Percentiles rank a stretch among this genome's conserved stretches.
Conservation (phyloP, 2,797 vertebrate genomes). For the Centroberyx gerrardi region DNA sequence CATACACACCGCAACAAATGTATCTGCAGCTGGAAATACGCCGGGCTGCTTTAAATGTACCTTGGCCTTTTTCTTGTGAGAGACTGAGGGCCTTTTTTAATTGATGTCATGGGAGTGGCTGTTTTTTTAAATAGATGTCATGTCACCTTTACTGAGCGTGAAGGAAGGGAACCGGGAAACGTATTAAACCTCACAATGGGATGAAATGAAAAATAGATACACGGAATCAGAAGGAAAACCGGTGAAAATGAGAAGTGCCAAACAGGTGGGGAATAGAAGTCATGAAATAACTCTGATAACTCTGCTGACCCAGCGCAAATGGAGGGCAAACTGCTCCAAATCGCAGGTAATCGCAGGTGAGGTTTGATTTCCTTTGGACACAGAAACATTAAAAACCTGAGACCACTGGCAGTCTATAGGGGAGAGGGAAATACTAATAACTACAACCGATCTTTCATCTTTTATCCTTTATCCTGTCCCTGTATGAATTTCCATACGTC, state of each 20-base stretch:
- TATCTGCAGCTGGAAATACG: conserved; percentile 36
- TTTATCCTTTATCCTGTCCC: not conserved
- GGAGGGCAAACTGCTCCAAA: conserved; percentile 65
- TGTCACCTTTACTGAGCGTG: conserved; percentile 24
- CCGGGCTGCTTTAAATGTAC: not conserved
- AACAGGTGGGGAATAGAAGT: conserved; percentile 17
- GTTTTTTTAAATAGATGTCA: conserved; percentile 23
- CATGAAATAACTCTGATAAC: conserved; percentile 49
- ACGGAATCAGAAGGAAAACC: not conserved
- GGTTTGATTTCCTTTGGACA: conserved; percentile 58
- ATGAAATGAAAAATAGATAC: conserved; percentile 43
- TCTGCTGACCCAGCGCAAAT: conserved; percentile 62
- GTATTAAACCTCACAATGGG: conserved; percentile 41
- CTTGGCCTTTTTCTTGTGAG: conserved; percentile 18
- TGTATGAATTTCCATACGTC: conserved; percentile 6
- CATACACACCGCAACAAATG: conserved; percentile 13
- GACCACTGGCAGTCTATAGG: conserved; percentile 19
- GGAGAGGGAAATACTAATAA: not conserved
- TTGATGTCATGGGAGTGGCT: conserved; percentile 55
- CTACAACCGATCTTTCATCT: conserved; percentile 25
- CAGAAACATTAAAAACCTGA: conserved; percentile 24
- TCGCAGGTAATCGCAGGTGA: conserved; percentile 32
- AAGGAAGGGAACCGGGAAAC: conserved; percentile 20
- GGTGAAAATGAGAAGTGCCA: conserved; percentile 23
- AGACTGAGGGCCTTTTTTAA: conserved; percentile 41